Base-by-base conservation (phyloP, 2,113 vertebrate genomes). In the Illadopsis cleaveri region DNA sequence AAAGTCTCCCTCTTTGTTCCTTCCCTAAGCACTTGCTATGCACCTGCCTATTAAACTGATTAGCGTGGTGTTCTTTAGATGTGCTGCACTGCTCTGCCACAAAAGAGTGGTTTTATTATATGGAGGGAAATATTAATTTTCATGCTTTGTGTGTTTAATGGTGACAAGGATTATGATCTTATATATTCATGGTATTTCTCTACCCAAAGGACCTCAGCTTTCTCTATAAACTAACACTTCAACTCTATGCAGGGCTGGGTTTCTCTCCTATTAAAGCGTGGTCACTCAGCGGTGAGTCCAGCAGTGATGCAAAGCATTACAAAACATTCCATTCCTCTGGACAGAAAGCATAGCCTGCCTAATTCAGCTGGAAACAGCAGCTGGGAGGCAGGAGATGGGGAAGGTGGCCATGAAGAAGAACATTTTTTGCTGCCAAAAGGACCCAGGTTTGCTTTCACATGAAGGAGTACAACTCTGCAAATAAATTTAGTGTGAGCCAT, bases 191-290 rank as follows among this genome's bases (percentile, higher is more conserved):
- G 19, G 17, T 65, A 15, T 28, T 20, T 95, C 15, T 76, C n/a
- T 11, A 51, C 12, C 13, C 16, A 31, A 2, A 86, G 11, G n/a
- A 70, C 24, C 5, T 77, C 62, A 40, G 8, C 31, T 91, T 81
- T 33, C 40, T 60, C 44, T 72, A 28, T 58, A 92, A 80, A 82
- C 21, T 1, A 16, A 6, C 23, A 51, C 5, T 54, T 9, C 30
- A 71, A 1, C 10, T 24, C 44, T 58, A 1, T 0, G 0, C 53
- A 56, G 44, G 23, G 15, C 40, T 64, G 13, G 5, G 17, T 56
- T 91, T 38, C 66, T 47, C 40, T 75, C 17, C 35, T 47, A 2
- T 33, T n/a, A 24, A 71, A 68, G 1, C 1, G 0, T 3, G 1
- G 20, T 50, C 17, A n/a, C 33, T 78, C 37, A 45, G 11, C 2